A percentile compares a stretch with the other conserved stretches of the same genome.
Conservation (phyloP, 2,797 vertebrate species). For the Peromyscus eremicus region DNA sequence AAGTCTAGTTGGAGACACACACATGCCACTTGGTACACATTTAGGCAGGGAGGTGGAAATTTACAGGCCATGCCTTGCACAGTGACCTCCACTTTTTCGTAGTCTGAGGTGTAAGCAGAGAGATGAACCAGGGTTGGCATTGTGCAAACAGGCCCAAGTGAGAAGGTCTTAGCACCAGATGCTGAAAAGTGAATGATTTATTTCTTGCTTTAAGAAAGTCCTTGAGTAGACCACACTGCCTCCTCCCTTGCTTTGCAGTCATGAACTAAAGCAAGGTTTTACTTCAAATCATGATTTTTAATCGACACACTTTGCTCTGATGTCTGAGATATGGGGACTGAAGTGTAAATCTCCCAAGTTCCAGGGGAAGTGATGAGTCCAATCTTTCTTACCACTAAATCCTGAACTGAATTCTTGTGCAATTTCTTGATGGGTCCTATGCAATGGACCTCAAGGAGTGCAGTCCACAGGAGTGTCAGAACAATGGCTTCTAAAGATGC, state of each 20-base stretch:
- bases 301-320: background rate
- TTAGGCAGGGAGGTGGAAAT: slow-evolving; percentile 45
- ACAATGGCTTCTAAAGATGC: background rate
- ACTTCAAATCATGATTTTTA: background rate
- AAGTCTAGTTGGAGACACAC: slow-evolving; percentile 29
- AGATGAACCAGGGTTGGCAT: background rate
- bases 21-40: background rate
- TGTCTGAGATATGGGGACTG: background rate
- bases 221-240: background rate
- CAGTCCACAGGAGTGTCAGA: background rate
- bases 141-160: background rate
- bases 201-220: background rate
- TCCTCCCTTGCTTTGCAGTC: slow-evolving; percentile 5
- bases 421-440: background rate
- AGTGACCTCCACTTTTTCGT: slow-evolving; percentile 2
- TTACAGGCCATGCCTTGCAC: background rate
- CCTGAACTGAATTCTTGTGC: background rate
- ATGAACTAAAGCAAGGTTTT: background rate
- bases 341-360: background rate
- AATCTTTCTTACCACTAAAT: background rate
- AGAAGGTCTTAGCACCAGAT: background rate
- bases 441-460: background rate
- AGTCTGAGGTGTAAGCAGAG: slow-evolving; percentile 4
- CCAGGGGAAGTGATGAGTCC: background rate
- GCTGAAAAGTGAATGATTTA: background rate